These are phyloP conservation scores for Drosophila aff. DNA, from an alignment of 1,140 invertebrate species.

Conservation along the genomic window DNA sequence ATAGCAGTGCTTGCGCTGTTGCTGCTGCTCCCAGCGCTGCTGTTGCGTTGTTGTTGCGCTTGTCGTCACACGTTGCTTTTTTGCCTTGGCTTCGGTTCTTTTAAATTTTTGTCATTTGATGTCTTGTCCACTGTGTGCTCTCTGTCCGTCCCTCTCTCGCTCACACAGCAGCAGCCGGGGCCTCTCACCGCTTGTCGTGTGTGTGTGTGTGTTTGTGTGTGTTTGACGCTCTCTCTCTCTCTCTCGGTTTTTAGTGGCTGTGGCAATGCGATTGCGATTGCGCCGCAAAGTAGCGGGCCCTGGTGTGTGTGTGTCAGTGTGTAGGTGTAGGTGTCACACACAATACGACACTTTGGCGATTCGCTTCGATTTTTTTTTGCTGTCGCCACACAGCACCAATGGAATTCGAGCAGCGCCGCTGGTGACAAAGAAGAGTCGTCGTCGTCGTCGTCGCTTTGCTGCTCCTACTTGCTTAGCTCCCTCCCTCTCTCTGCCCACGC, in stretches of 20 bases:
- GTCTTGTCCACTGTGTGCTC: conserved; percentile 67
- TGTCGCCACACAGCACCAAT: conserved; percentile 81
- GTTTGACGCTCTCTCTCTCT: conserved; percentile 4
- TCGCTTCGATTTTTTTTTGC: conserved; percentile 75
- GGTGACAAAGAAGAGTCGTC: conserved; percentile 68
- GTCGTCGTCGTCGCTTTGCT: conserved; percentile 18
- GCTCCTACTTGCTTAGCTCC: conserved; percentile 31
- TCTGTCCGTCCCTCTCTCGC: conserved; percentile 67
- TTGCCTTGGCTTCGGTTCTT: conserved; percentile 48
- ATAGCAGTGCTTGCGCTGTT: conserved; percentile 25
- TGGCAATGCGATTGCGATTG: conserved; percentile 59
- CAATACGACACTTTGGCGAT: conserved; percentile 76
- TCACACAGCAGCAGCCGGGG: conserved; percentile 52
- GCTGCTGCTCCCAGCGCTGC: conserved; percentile 38
- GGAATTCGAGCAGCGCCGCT: conserved; percentile 69
- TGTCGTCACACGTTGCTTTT: conserved; percentile 57
- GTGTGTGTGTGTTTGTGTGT: conserved; percentile 20
- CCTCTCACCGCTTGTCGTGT: conserved; percentile 18
- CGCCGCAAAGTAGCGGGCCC: conserved; percentile 58
- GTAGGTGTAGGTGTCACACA: conserved; percentile 66
- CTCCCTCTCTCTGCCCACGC: neutral
- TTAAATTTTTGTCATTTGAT: conserved; percentile 81
- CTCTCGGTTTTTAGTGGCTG: conserved; percentile 46
- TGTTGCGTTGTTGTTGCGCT: conserved; percentile 30
- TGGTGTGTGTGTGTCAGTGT: conserved; percentile 31